Percentiles rank a stretch among this genome's conserved stretches.
phyloP scores from a whole-genome alignment of 2,797 vertebrate genomes.

The Botia kubotai region DNA sequence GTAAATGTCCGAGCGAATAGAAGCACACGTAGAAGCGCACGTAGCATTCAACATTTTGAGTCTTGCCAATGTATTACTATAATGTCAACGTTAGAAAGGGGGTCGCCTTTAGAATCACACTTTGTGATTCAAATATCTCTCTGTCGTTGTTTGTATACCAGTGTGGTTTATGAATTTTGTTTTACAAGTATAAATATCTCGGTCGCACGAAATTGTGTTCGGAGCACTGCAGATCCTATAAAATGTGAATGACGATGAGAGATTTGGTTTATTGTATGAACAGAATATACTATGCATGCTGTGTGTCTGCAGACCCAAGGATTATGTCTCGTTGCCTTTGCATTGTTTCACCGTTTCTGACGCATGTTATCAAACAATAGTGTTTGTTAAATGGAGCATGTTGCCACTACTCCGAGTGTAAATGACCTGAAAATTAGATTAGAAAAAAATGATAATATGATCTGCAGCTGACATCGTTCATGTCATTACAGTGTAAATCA shows the following conservation, averaged over 20 bases:
- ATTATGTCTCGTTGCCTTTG: neutral
- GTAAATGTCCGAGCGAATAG: constrained; percentile 50
- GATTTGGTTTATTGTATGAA: neutral
- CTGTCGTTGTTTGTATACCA: neutral
- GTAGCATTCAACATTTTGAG: neutral
- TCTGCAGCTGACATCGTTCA: neutral
- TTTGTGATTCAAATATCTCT: neutral
- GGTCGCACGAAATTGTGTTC: neutral
- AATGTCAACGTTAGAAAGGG: neutral
- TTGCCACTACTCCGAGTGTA: neutral
- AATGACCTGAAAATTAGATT: neutral
- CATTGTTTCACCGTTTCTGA: neutral
- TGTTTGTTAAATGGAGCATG: neutral
- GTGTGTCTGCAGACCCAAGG: neutral
- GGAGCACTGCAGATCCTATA: neutral
- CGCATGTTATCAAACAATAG: neutral
- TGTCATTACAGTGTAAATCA: neutral
- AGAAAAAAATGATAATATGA: neutral
- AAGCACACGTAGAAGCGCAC: neutral
- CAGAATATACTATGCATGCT: neutral
- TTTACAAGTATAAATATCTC: neutral
- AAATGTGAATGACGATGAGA: neutral
- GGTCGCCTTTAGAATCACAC: neutral
- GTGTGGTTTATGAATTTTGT: neutral
- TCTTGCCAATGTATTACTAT: neutral